Base-by-base conservation (phyloP, 2,888 invertebrate genomes). In the Ganaspis brasiliensis region DNA sequence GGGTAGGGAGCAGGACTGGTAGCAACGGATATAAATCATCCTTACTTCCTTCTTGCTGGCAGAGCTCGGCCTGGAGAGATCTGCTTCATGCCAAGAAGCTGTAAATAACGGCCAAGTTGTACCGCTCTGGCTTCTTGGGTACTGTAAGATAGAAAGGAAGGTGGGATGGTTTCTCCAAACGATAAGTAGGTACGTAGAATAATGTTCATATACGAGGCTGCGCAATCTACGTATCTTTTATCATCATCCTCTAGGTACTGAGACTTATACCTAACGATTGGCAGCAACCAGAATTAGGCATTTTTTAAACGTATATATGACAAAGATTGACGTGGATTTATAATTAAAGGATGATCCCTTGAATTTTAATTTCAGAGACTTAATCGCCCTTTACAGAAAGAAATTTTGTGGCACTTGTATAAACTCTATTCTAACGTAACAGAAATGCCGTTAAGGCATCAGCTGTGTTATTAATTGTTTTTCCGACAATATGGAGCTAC, bases 1-100 rank as follows among this genome's bases (percentile, higher is more conserved):
- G 87, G 89, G 88, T 87, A 89, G 91, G 91, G 88, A 90, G 91
- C 90, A 89, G 89, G 88, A 89, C 90, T 90, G 90, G 91, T 91
- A 91, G 91, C 91, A 86, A 86, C 89, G 91, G 90, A 91, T 91
- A 91, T 91, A 91, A 91, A 91, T 91, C 91, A 91, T 91, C 90
- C 89, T 89, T 89, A 90, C 91, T 91, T 91, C 91, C 91, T 91
- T 89, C 89, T 89, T 86, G 86, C 86, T 89, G 87, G 87, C 87
- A 87, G 86, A 86, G 86, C 85, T 80, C 83, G 80, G 85, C 86
- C 85, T 84, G 75, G 76, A 85, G 86, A 86, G 84, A 85, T 83
- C 86, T 82, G 84, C 85, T 87, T 86, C 88, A 88, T 88, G 88
- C 89, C 90, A 88, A 89, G 89, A 89, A 90, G 90, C 88, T 90